These are phyloP conservation scores for Hypena proboscidalis DNA, from an alignment of 2,888 invertebrate genomes.

Conservation along the genomic window DNA sequence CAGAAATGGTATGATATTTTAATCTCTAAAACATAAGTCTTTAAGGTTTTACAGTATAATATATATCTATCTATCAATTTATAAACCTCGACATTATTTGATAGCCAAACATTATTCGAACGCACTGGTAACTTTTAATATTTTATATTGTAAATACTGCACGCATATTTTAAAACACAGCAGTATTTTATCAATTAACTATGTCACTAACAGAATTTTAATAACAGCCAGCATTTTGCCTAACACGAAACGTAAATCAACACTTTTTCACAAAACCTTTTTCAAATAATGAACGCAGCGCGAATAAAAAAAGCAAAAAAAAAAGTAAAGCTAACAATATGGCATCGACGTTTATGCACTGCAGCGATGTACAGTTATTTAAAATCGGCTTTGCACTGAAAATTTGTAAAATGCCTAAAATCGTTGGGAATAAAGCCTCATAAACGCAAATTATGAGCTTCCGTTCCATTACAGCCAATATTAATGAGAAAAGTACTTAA, in stretches of 20 bases:
- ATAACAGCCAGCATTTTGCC: no score
- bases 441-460: constrained; percentile 21
- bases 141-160: no score
- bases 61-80: no score
- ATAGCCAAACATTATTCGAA: no score
- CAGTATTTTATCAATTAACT: no score
- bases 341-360: constrained; percentile 26
- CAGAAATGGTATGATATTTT: no score
- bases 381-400: constrained; percentile 7
- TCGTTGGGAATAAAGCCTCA: constrained; percentile 11
- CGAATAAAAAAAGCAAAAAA: constrained; percentile 3
- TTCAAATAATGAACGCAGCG: constrained; percentile 13
- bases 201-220: no score
- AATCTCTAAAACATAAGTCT: no score
- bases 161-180: no score
- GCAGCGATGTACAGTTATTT: constrained; percentile 20
- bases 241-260: constrained; percentile 10
- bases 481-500: constrained; percentile 45
- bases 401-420: constrained; percentile 20
- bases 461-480: constrained; percentile 35
- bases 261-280: constrained; percentile 5
- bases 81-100: no score
- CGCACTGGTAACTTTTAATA: no score
- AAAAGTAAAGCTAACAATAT: constrained; percentile 25
- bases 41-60: no score